phyloP scores from a whole-genome alignment of 2,888 invertebrate species.

The Sarcophaga rosellei region DNA sequence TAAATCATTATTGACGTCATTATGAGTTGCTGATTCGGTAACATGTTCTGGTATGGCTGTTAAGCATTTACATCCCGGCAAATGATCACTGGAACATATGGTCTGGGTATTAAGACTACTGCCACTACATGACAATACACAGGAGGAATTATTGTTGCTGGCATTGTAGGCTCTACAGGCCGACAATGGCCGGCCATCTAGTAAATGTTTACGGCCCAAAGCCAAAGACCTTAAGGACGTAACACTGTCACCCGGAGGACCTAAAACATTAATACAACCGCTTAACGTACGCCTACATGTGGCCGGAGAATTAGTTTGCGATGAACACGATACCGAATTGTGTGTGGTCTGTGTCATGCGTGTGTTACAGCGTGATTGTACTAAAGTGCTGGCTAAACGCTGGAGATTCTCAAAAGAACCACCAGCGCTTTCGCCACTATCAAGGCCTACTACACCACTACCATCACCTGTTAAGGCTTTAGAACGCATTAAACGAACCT shows the following conservation, averaged over 20 bases:
- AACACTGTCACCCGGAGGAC: slow-evolving; percentile 69
- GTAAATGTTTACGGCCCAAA: slow-evolving; percentile 70
- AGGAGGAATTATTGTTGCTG: slow-evolving; percentile 71
- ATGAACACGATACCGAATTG: slow-evolving; percentile 70
- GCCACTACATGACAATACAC: slow-evolving; percentile 77
- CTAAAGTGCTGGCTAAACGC: slow-evolving; percentile 78
- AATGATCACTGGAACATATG: slow-evolving; percentile 73
- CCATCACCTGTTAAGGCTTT: slow-evolving; percentile 71
- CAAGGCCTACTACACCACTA: slow-evolving; percentile 71
- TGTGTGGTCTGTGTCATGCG: slow-evolving; percentile 71
- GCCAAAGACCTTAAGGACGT: slow-evolving; percentile 72
- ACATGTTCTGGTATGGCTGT: slow-evolving; percentile 80
- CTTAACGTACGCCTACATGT: slow-evolving; percentile 57
- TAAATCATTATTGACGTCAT: slow-evolving; percentile 47
- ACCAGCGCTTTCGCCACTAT: slow-evolving; percentile 73
- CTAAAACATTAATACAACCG: slow-evolving; percentile 59
- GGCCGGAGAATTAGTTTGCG: slow-evolving; percentile 75
- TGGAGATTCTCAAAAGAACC: slow-evolving; percentile 81
- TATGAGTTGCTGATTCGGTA: slow-evolving; percentile 49
- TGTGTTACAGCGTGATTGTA: slow-evolving; percentile 72
- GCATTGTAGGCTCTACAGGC: slow-evolving; percentile 71
- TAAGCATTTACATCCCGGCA: slow-evolving; percentile 78
- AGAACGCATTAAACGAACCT: slow-evolving; percentile 80
- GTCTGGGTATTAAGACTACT: slow-evolving; percentile 76
- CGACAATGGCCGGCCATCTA: slow-evolving; percentile 70